Conservation (phyloP, 2,113 vertebrate genomes). For the Rhabdornis inornatus region DNA sequence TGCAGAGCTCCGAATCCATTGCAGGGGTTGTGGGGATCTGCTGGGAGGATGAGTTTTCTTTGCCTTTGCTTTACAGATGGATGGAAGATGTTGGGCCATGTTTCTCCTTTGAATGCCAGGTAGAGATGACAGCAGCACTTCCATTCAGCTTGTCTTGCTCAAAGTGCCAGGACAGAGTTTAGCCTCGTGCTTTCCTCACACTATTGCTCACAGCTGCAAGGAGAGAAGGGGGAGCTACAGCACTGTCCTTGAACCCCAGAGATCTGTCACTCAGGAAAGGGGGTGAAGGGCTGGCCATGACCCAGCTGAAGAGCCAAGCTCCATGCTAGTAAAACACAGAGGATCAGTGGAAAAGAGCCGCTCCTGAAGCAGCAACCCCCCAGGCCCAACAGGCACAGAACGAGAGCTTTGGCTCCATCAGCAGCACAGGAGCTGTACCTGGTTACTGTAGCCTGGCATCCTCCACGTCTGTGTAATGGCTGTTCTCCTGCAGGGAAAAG, state of each 20-base stretch:
- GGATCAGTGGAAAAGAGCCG: not conserved
- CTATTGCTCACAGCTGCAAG: constrained; percentile 48
- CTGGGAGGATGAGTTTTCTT: constrained; percentile 32
- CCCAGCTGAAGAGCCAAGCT: not conserved
- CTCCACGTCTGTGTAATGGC: constrained; percentile 80
- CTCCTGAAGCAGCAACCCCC: not conserved
- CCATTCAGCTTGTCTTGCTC: constrained; percentile 46
- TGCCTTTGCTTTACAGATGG: constrained; percentile 49
- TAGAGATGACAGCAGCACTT: constrained; percentile 64
- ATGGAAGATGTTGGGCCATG: constrained; percentile 54
- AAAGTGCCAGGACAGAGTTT: constrained; percentile 62
- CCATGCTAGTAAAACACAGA: not conserved
- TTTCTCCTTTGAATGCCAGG: constrained; percentile 66
- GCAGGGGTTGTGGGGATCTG: not conserved
- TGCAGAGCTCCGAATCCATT: constrained; percentile 16
- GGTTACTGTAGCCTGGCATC: constrained; percentile 81
- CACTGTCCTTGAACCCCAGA: not conserved
- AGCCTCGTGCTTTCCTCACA: constrained; percentile 53
- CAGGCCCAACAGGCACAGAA: not conserved
- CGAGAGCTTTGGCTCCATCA: not conserved
- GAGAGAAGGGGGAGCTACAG: not conserved
- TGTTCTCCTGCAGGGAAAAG: constrained; percentile 75
- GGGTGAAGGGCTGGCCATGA: not conserved
- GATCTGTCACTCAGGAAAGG: not conserved
- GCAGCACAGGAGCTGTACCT: constrained; percentile 57